Evolutionary conservation across 1,140 invertebrate species (phyloP), one percentile per base, ranked within the genome.

Genomic region (Hylaeus volcanicus): DNA sequence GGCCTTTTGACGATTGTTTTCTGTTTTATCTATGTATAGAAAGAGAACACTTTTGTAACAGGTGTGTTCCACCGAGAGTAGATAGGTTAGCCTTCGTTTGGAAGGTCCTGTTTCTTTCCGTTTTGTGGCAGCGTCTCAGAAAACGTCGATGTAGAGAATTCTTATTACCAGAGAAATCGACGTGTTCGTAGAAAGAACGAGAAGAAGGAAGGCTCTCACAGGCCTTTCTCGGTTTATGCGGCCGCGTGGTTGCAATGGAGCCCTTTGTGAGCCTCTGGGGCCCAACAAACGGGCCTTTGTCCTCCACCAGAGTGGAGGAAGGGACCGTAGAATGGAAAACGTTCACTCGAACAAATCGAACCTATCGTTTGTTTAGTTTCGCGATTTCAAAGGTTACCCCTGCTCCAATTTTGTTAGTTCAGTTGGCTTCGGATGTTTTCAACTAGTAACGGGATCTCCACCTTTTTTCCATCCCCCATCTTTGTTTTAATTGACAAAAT

Each of bases 361-460:
- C 89, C 89, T 90, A 90, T 89, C 89, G 87, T 88, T 90, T 90
- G 89, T 90, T 90, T 89, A 88, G 89, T 84, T 83, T 84, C 78
- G 81, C 41, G 78, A 78, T 79, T 73, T 85, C 74, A 83, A 83
- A 81, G 74, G 81, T 74, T 8, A 41, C 70, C 61, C 77, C 51
- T 74, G 51, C 65, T 64, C 58, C 6, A 37, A 64, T 63, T 79
- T 65, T 79, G 71, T 74, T 79, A 48, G 61, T 41, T 74, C 77
- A 65, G 70, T 74, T 66, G 71, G 41, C n/a, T 39, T 5, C 2
- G 26, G 8, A 9, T 43, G 45, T 77, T 61, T 77, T 60, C 56
- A 53, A 69, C 51, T 45, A 51, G 3, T 6, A 45, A 2, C 64
- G 6, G 6, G 43, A 1, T 5, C 8, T 37, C 5, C 5, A 37